Evolutionary conservation across 2,888 invertebrate species (phyloP).

Genomic region (Sepiola atlantica): DNA sequence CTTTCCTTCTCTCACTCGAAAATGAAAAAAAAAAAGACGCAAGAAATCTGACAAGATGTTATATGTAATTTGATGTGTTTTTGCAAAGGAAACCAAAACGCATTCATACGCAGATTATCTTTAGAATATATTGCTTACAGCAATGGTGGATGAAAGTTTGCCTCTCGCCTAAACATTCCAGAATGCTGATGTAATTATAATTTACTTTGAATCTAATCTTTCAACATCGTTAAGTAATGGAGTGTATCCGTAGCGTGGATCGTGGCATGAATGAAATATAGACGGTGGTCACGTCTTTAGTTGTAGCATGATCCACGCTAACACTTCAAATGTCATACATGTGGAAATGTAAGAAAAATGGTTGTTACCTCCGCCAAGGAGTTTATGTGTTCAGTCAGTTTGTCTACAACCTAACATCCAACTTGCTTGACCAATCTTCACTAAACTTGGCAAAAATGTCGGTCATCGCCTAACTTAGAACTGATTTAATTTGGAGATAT

Average conservation of each 20-base stretch:
- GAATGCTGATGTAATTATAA: neutral
- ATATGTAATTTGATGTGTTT: slow-evolving; percentile 2
- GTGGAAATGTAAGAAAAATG: too few relatives aligned
- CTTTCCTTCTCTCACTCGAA: neutral
- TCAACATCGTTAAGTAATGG: neutral
- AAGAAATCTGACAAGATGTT: neutral
- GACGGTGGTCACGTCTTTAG: too few relatives aligned
- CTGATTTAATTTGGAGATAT: too few relatives aligned
- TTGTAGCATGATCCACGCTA: too few relatives aligned
- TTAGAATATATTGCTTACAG: slow-evolving; percentile 13
- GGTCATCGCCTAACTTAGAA: too few relatives aligned
- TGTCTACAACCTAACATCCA: too few relatives aligned
- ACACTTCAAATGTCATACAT: too few relatives aligned
- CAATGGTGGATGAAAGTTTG: neutral
- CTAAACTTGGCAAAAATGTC: too few relatives aligned
- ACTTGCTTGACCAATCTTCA: too few relatives aligned
- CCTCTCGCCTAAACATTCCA: neutral
- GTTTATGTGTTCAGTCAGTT: too few relatives aligned
- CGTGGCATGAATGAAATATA: too few relatives aligned
- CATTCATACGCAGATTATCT: slow-evolving; percentile 32
- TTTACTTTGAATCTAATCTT: neutral
- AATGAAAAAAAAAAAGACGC: neutral
- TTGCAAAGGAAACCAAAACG: neutral
- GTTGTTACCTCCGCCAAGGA: too few relatives aligned
- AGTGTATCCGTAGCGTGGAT: neutral